Percentiles rank a stretch among this genome's conserved stretches.
Evolutionary conservation across 2,888 invertebrate genomes (phyloP).

Genomic region (Dolichopus griseipennis): DNA sequence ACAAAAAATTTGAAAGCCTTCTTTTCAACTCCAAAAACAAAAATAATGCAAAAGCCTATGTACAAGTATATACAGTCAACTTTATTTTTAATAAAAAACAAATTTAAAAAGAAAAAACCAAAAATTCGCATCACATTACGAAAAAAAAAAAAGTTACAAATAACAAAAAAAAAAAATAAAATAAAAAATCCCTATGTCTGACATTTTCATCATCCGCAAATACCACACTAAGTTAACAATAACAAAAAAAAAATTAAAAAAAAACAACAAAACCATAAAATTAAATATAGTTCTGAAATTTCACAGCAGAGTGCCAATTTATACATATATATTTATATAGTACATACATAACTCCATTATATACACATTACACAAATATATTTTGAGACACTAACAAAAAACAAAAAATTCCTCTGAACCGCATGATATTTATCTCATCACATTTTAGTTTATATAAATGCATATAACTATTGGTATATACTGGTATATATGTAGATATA

Average conservation of each 20-base stretch:
- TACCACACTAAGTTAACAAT: background rate
- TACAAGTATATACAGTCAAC: too few relatives aligned
- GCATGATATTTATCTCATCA: background rate
- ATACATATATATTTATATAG: background rate
- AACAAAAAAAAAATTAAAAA: background rate
- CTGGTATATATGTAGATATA: too few relatives aligned
- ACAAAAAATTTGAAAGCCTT: too few relatives aligned
- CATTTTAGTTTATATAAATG: too few relatives aligned
- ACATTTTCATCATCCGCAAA: background rate
- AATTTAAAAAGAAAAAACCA: background rate
- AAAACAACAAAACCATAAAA: background rate
- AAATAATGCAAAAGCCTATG: too few relatives aligned
- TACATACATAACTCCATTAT: background rate
- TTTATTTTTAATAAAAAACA: too few relatives aligned
- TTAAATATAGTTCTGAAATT: background rate
- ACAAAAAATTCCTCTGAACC: background rate
- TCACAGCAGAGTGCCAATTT: conserved; percentile 6
- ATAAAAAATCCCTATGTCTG: background rate
- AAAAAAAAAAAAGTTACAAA: background rate
- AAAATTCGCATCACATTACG: background rate
- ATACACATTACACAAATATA: background rate
- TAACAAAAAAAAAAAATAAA: background rate
- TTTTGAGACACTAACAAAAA: background rate
- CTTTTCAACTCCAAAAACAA: too few relatives aligned
- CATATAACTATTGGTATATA: too few relatives aligned